These are phyloP conservation scores for Leptoteleia sp. DNA, from an alignment of 1,140 invertebrate species.

Conservation along the genomic window DNA sequence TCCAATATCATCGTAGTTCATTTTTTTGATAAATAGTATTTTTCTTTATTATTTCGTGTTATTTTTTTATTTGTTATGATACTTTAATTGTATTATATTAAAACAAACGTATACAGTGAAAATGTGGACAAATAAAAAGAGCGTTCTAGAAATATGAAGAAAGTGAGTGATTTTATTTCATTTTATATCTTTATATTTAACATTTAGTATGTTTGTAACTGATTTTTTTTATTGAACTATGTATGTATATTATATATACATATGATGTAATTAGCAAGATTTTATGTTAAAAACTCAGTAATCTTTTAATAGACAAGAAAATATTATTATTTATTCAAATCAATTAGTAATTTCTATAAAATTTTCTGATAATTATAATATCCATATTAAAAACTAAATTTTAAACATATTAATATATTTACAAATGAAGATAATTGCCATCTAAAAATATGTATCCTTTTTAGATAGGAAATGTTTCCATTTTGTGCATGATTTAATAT, in stretches of 20 bases:
- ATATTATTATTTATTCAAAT: slow-evolving; percentile 20
- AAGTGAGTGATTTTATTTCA: slow-evolving; percentile 51
- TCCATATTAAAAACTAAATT: too few species aligned
- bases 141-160: slow-evolving; percentile 4
- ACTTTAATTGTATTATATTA: neutral
- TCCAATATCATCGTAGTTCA: slow-evolving; percentile 17
- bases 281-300: neutral
- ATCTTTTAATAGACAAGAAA: neutral
- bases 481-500: too few species aligned
- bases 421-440: too few species aligned
- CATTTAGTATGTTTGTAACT: slow-evolving; percentile 75
- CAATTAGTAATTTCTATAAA: slow-evolving; percentile 5
- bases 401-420: too few species aligned
- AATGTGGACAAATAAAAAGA: slow-evolving; percentile 3
- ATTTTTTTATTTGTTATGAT: slow-evolving; percentile 2
- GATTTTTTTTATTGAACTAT: slow-evolving; percentile 75
- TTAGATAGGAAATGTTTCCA: too few species aligned
- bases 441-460: too few species aligned
- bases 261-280: slow-evolving; percentile 66
- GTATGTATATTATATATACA: slow-evolving; percentile 55
- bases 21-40: slow-evolving; percentile 5
- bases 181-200: slow-evolving; percentile 72
- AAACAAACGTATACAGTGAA: slow-evolving; percentile 2
- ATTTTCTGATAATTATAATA: slow-evolving; percentile 8
- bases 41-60: slow-evolving; percentile 9